A percentile compares a stretch with the other conserved stretches of the same genome.
These are phyloP conservation scores for Drosophila leontia DNA, from an alignment of 1,140 invertebrate genomes.

Conservation along the genomic window DNA sequence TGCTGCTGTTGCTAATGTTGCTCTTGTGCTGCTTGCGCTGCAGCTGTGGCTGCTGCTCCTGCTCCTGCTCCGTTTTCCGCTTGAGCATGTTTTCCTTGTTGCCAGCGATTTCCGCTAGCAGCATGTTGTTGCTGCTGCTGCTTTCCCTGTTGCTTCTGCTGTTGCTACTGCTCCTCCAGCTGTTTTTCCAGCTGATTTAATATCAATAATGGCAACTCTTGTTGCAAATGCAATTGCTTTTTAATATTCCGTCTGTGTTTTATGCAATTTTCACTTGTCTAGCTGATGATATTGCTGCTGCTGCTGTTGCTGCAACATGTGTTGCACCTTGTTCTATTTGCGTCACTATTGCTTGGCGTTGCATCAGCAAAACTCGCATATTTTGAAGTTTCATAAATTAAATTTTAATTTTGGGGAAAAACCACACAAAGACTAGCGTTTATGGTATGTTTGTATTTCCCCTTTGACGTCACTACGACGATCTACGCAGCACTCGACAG, in stretches of 20 bases:
- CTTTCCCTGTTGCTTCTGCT: conserved; percentile 4
- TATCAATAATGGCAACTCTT: conserved; percentile 1
- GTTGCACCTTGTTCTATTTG: conserved; percentile 27
- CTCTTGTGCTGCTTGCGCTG: conserved; percentile 52
- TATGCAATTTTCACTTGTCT: conserved; percentile 2
- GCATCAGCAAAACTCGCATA: conserved; percentile 20
- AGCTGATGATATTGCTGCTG: background rate
- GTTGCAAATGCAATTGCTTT: background rate
- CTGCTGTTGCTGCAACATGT: background rate
- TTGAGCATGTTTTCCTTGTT: conserved; percentile 46
- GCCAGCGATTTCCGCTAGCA: conserved; percentile 6
- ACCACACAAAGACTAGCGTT: background rate
- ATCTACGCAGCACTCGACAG: conserved; percentile 49
- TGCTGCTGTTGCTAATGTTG: conserved; percentile 23
- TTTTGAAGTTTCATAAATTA: background rate
- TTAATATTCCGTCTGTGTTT: background rate
- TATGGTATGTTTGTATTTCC: conserved; percentile 16
- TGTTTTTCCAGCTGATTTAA: conserved; percentile 5
- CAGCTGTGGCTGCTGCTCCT: conserved; percentile 27
- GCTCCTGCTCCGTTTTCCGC: conserved; percentile 62
- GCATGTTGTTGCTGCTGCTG: conserved; percentile 18
- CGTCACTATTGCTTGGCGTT: conserved; percentile 3
- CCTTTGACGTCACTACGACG: conserved; percentile 34
- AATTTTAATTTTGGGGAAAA: background rate
- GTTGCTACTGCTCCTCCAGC: too few relatives aligned